Percentiles rank a stretch among this genome's conserved stretches.
Conservation (phyloP, 37 sponge, comb jelly and placozoan genomes). For the Beroe ovata region DNA sequence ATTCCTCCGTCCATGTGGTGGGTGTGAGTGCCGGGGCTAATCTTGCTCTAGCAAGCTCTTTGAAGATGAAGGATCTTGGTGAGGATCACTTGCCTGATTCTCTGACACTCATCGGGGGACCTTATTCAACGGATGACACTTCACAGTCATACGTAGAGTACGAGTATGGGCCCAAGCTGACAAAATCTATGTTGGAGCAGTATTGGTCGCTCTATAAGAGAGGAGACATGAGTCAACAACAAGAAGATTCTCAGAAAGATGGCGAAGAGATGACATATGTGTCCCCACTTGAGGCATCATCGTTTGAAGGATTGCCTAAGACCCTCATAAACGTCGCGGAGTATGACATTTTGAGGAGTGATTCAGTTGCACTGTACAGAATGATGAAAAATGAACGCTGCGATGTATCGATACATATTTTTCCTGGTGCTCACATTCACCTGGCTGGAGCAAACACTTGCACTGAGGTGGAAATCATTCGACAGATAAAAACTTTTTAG, state of each 20-base stretch:
- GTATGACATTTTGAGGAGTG: background rate
- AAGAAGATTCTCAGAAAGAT: background rate
- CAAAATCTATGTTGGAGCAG: constrained; percentile 4
- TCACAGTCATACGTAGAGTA: background rate
- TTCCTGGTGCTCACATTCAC: constrained; percentile 48
- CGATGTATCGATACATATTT: background rate
- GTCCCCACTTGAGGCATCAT: background rate
- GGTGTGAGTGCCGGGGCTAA: constrained; percentile 65
- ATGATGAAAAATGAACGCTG: constrained; percentile 29
- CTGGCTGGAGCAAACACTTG: background rate
- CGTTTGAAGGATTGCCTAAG: background rate
- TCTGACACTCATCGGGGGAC: constrained; percentile 1
- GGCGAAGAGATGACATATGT: background rate
- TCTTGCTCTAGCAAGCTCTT: background rate
- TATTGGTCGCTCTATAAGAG: constrained; percentile 20
- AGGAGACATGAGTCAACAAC: background rate
- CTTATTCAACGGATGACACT: background rate
- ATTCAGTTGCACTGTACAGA: background rate
- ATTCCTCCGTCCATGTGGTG: background rate
- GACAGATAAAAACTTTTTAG: background rate
- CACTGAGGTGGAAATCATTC: background rate
- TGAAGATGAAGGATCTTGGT: background rate
- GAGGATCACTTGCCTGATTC: background rate
- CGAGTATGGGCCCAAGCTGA: constrained; percentile 34
- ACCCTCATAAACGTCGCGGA: background rate